Base-by-base conservation (phyloP, 2,797 vertebrate genomes). In the Taenioides sp. region DNA sequence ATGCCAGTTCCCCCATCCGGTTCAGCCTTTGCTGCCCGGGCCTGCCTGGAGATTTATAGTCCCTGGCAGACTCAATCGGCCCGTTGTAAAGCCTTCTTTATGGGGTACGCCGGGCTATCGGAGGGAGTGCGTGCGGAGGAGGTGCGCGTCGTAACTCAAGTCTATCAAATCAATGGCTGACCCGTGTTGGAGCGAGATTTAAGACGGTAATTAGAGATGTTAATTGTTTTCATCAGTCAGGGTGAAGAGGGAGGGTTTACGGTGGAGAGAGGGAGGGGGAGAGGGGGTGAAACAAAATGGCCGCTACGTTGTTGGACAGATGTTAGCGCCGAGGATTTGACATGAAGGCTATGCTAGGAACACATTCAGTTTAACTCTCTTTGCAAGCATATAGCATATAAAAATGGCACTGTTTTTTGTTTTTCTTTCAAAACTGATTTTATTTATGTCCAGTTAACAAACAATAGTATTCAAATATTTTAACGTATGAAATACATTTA, bases 151-250 rank as follows among this genome's bases (percentile, higher is more conserved):
- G 85, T 92, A 91, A 92, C 85, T 88, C 90, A 85, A 75, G 85
- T 90, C 91, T 84, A 90, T 94, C 90, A 92, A 89, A 89, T 88
- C 87, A 82, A 87, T 82, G 87, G 77, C 70, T 58, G 75, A 62
- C 60, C 82, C 79, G 76, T 83, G 86, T 88, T 89, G 89, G 87
- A 84, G 61, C 71, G 86, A 91, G 91, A 93, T 93, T 93, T 92
- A 92, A 74, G 82, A 72, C 37, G 83, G 86, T 91, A 93, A 93
- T 94, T 93, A 93, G 84, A 84, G 84, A 85, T 84, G 90, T 89
- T 93, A 92, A 92, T 93, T 92, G 89, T 92, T 93, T 93, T 94
- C 86, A 89, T 92, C 91, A 90, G 85, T 90, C 85, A 83, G 80
- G 86, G 79, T n/a, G 40, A 67, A 47, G 59, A 73, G 77, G 69